phyloP scores from a whole-genome alignment of 1,140 invertebrate genomes.

The Galendromus occidentalis region DNA sequence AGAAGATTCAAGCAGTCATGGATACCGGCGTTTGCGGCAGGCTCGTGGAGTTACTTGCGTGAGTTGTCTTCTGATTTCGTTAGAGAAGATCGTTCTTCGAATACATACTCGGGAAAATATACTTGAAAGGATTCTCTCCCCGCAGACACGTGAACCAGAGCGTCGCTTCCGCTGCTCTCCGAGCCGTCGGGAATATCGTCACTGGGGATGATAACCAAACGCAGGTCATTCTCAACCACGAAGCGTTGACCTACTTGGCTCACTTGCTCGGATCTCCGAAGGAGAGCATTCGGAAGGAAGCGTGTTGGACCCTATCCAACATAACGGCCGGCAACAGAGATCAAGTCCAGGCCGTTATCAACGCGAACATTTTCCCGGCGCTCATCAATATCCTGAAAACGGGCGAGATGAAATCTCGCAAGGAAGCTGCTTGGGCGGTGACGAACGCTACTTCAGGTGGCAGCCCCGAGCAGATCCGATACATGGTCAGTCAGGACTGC shows the following conservation, averaged over 20 bases:
- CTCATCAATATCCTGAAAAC: slow-evolving; percentile 73
- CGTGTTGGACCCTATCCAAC: slow-evolving; percentile 95
- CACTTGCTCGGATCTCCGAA: slow-evolving; percentile 54
- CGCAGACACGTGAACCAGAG: slow-evolving; percentile 62
- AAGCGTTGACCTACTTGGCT: slow-evolving; percentile 61
- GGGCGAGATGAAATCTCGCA: slow-evolving; percentile 87
- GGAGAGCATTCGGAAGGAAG: slow-evolving; percentile 81
- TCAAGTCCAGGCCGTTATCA: slow-evolving; percentile 85
- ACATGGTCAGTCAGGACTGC: slow-evolving; percentile 44
- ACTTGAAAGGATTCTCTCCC: slow-evolving; percentile 12
- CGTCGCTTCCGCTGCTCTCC: slow-evolving; percentile 79
- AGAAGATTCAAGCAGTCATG: slow-evolving; percentile 93
- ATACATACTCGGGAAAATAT: too few species aligned
- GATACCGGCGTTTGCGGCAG: slow-evolving; percentile 83
- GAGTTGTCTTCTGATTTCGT: slow-evolving; percentile 23
- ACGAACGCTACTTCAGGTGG: slow-evolving; percentile 93
- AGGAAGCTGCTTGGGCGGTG: slow-evolving; percentile 94
- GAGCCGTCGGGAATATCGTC: slow-evolving; percentile 92
- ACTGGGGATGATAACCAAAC: slow-evolving; percentile 94
- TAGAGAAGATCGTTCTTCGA: neutral
- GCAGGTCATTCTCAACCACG: slow-evolving; percentile 77
- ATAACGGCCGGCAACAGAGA: slow-evolving; percentile 86
- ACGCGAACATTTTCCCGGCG: slow-evolving; percentile 80
- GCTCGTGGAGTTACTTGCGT: slow-evolving; percentile 81
- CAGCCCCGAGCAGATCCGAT: slow-evolving; percentile 73